phyloP scores from a whole-genome alignment of 2,888 invertebrate species.

The Charanyca ferruginea region DNA sequence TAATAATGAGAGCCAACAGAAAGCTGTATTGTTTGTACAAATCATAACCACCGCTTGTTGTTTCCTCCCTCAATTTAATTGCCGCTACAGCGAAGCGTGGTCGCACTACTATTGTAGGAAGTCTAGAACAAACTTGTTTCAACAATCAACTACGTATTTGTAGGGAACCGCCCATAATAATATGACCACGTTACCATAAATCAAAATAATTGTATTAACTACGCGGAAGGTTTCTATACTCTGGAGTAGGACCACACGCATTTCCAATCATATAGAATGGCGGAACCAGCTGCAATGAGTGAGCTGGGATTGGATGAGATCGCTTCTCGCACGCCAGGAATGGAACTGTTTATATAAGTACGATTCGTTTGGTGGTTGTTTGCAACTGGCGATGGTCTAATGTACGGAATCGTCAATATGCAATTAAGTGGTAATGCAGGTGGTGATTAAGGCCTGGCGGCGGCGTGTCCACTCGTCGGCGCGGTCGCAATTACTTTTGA shows the following conservation, averaged over 20 bases:
- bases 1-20: constrained; percentile 19
- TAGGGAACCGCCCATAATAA: constrained; percentile 40
- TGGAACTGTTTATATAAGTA: constrained; percentile 10
- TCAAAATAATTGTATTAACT: constrained; percentile 32
- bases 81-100: constrained; percentile 38
- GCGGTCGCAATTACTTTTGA: constrained; percentile 42
- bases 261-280: constrained; percentile 17
- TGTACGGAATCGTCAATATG: constrained; percentile 28
- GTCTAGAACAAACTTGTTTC: constrained; percentile 50
- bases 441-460: constrained; percentile 30
- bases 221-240: constrained; percentile 31
- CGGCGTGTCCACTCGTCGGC: constrained; percentile 29
- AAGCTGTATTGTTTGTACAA: constrained; percentile 41
- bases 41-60: constrained; percentile 31
- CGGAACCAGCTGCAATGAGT: constrained; percentile 8
- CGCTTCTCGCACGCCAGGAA: constrained; percentile 2
- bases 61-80: constrained; percentile 43
- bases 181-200: constrained; percentile 43
- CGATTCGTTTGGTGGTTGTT: constrained; percentile 19
- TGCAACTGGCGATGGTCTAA: constrained; percentile 30
- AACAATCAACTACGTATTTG: constrained; percentile 62
- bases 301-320: background rate
- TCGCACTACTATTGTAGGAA: constrained; percentile 40
- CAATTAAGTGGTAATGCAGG: constrained; percentile 49
- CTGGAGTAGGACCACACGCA: constrained; percentile 28